Evolutionary conservation across 2,113 vertebrate species (phyloP).

Genomic region (Rutilus rutilus): DNA sequence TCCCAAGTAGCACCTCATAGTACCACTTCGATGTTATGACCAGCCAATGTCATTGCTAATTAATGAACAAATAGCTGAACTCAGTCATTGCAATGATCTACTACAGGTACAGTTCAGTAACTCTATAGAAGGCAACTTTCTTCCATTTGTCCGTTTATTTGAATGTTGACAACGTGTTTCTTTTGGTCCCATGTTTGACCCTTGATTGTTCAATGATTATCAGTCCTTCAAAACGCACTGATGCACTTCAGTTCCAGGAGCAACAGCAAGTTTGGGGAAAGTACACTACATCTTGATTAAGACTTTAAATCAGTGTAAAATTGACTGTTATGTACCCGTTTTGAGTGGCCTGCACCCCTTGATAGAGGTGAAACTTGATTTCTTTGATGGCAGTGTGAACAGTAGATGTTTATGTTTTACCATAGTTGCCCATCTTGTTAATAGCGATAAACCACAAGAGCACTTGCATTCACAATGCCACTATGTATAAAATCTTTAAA

Average conservation of each 20-base stretch:
- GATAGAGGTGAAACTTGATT: neutral
- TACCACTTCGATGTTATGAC: slow-evolving; percentile 30
- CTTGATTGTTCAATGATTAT: slow-evolving; percentile 40
- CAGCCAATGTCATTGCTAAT: slow-evolving; percentile 23
- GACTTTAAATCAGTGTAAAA: slow-evolving; percentile 12
- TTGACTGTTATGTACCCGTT: slow-evolving; percentile 44
- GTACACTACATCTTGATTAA: slow-evolving; percentile 51
- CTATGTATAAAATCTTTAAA: slow-evolving; percentile 5
- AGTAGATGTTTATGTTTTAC: slow-evolving; percentile 45
- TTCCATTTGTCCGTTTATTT: slow-evolving; percentile 13
- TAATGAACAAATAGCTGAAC: slow-evolving; percentile 11
- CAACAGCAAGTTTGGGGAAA: slow-evolving; percentile 34
- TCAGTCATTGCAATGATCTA: neutral
- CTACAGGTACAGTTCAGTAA: slow-evolving; percentile 31
- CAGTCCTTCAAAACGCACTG: slow-evolving; percentile 53
- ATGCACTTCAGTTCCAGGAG: slow-evolving; percentile 61
- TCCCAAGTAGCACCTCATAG: slow-evolving; percentile 51
- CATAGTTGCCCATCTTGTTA: slow-evolving; percentile 13
- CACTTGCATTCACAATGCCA: slow-evolving; percentile 43
- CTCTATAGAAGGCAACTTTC: neutral
- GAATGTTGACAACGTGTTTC: slow-evolving; percentile 11
- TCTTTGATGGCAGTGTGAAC: neutral
- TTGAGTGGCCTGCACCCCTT: slow-evolving; percentile 29
- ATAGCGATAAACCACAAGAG: neutral
- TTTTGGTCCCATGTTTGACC: slow-evolving; percentile 39